phyloP scores from a whole-genome alignment of 2,797 vertebrate species.

The Pygocentrus nattereri region DNA sequence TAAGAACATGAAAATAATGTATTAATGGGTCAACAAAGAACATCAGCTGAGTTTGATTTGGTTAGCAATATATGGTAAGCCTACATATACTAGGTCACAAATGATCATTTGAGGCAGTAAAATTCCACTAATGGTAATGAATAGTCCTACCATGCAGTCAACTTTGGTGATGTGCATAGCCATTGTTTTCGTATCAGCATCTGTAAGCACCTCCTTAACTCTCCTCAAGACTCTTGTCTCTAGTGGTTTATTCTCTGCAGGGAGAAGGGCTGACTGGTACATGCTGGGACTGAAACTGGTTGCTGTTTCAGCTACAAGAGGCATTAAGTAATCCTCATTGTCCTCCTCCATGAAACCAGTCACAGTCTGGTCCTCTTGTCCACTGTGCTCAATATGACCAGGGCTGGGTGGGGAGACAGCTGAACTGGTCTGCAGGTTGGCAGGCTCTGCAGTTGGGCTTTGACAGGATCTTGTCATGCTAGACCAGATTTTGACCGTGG shows the following conservation, averaged over 20 bases:
- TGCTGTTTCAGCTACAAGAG: constrained; percentile 79
- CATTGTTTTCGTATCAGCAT: constrained; percentile 84
- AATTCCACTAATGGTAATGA: neutral
- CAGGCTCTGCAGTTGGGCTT: constrained; percentile 50
- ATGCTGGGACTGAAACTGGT: constrained; percentile 84
- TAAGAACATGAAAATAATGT: too few species aligned
- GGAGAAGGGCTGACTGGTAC: constrained; percentile 87
- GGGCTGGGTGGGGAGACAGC: constrained; percentile 72
- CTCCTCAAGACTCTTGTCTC: constrained; percentile 87
- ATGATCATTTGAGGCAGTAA: too few species aligned
- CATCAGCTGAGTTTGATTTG: too few species aligned
- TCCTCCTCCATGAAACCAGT: constrained; percentile 67
- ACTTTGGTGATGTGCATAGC: constrained; percentile 92
- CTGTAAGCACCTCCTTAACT: constrained; percentile 89
- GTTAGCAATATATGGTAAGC: too few species aligned
- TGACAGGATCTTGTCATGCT: constrained; percentile 73
- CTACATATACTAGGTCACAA: too few species aligned
- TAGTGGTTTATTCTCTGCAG: constrained; percentile 89
- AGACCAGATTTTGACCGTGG: constrained; percentile 69
- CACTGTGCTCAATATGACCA: constrained; percentile 81
- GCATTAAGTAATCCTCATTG: constrained; percentile 77
- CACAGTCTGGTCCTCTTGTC: constrained; percentile 69
- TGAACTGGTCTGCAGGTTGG: constrained; percentile 65
- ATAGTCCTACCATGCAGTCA: constrained; percentile 86
- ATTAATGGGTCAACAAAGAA: too few species aligned